Percentiles rank a stretch among this genome's conserved stretches.
phyloP scores from a whole-genome alignment of 2,888 invertebrate species.

The Zygothrica quintamaculata region DNA sequence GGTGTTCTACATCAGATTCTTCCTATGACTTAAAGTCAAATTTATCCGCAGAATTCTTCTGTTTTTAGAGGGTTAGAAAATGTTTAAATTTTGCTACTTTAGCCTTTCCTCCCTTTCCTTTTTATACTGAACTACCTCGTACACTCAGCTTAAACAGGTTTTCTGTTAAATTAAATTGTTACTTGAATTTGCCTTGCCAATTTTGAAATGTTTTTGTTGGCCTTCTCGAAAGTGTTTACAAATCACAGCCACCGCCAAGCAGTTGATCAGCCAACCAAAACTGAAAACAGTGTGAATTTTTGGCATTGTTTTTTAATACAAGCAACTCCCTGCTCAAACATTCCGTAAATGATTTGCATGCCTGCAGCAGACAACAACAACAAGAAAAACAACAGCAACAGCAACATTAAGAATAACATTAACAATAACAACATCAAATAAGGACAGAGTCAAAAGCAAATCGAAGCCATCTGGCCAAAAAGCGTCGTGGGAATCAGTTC shows the following conservation, averaged over 20 bases:
- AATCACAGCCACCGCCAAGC: conserved; percentile 31
- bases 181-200: conserved; percentile 42
- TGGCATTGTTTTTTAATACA: conserved; percentile 45
- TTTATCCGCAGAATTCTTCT: too few species aligned
- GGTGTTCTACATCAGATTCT: too few species aligned
- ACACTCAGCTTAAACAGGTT: background rate
- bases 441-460: conserved; percentile 67
- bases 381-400: conserved; percentile 16
- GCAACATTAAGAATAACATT: conserved; percentile 18
- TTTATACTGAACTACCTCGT: too few species aligned
- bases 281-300: conserved; percentile 57
- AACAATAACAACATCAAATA: conserved; percentile 28
- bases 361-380: conserved; percentile 44
- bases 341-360: conserved; percentile 76
- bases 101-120: too few species aligned
- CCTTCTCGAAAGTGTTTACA: conserved; percentile 52
- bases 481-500: conserved; percentile 79
- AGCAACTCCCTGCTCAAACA: conserved; percentile 38
- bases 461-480: conserved; percentile 76
- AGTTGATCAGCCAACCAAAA: conserved; percentile 15
- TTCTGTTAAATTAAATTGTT: conserved; percentile 16
- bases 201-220: conserved; percentile 40
- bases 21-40: too few species aligned
- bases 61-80: too few species aligned
- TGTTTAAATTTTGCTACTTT: too few species aligned